These are phyloP conservation scores for Chrysogorgia sp. DNA, from an alignment of 92 coral and sea anemone genomes.

Conservation along the genomic window DNA sequence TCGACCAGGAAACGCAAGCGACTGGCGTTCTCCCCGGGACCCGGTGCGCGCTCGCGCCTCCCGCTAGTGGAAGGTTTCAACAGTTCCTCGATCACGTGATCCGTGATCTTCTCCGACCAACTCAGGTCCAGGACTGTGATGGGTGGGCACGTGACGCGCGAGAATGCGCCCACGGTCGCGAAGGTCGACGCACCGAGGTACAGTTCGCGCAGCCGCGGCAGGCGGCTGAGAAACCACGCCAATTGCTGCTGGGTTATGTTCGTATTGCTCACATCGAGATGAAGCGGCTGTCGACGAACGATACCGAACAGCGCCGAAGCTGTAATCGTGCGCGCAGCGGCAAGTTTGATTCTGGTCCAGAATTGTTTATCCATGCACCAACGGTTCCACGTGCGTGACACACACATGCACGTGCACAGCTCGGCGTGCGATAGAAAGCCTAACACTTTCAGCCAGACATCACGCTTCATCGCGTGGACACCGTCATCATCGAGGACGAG, in stretches of 20 bases:
- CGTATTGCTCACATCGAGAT: slow-evolving; percentile 90
- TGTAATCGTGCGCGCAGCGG: slow-evolving; percentile 66
- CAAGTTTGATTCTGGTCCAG: slow-evolving; percentile 82
- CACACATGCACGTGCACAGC: slow-evolving; percentile 94
- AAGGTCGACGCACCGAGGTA: slow-evolving; percentile 84
- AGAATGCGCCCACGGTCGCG: slow-evolving; percentile 84
- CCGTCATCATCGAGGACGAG: slow-evolving; percentile 61
- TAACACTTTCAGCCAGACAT: slow-evolving; percentile 79
- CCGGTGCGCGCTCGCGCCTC: slow-evolving; percentile 58
- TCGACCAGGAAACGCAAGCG: slow-evolving; percentile 72
- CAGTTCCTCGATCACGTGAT: slow-evolving; percentile 80
- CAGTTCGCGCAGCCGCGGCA: slow-evolving; percentile 85
- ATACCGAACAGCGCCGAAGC: slow-evolving; percentile 81
- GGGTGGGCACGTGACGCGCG: slow-evolving; percentile 87
- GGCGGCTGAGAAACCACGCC: slow-evolving; percentile 84
- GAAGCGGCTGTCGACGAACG: slow-evolving; percentile 92
- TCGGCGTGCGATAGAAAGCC: slow-evolving; percentile 69
- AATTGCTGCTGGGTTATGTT: slow-evolving; percentile 88
- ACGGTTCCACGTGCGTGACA: slow-evolving; percentile 98
- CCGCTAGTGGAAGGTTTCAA: slow-evolving; percentile 77
- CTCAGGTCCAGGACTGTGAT: slow-evolving; percentile 87
- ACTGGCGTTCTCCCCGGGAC: slow-evolving; percentile 84
- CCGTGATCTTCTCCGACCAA: slow-evolving; percentile 92
- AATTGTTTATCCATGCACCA: slow-evolving; percentile 90
- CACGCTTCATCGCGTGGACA: slow-evolving; percentile 72